Evolutionary conservation across 1,140 invertebrate species (phyloP), one percentile per base, ranked within the genome.

Genomic region (Drosophila lacertosa): DNA sequence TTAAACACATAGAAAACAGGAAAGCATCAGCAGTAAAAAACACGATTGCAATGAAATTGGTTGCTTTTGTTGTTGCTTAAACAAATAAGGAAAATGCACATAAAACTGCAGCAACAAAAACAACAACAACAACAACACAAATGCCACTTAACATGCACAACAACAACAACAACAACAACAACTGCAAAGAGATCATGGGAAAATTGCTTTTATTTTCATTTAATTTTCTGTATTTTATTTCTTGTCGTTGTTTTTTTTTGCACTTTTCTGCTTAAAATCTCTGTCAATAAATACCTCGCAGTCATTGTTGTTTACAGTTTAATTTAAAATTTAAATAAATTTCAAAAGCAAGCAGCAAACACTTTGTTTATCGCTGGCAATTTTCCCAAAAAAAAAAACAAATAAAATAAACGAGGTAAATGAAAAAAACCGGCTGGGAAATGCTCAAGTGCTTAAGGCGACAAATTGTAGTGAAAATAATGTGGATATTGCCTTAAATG

Each of bases 31-130:
- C 54, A 42, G 64, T 74, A 80, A 39, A 51, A 55, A 44, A 67
- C 58, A 79, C 72, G 80, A 76, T 80, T 84, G 68, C 76, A 78
- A 57, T 84, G 72, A 73, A 80, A 86, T 76, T 66, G 80, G 77
- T 68, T 40, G 51, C 60, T 71, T 35, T 63, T 64, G 54, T 60
- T 60, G 37, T 66, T 77, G 78, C 44, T 82, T 62, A 76, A 84
- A 80, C 80, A 84, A 84, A 84, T 84, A 84, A 86, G 80, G 80
- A 79, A 83, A 83, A 83, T 84, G 76, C 76, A 79, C 80, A 78
- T 59, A 67, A 84, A 68, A 66, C 48, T 57, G 51, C 71, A 74
- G 51, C 45, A 45, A 44, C 45, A 59, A 48, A 48, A 67, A 55
- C 45, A 45, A 44, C 45, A 59, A 48, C 54, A 67, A 35, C 63